A percentile compares a stretch with the other conserved stretches of the same genome.
Evolutionary conservation across 1,140 invertebrate genomes (phyloP).

Genomic region (Latrodectus geometricus): DNA sequence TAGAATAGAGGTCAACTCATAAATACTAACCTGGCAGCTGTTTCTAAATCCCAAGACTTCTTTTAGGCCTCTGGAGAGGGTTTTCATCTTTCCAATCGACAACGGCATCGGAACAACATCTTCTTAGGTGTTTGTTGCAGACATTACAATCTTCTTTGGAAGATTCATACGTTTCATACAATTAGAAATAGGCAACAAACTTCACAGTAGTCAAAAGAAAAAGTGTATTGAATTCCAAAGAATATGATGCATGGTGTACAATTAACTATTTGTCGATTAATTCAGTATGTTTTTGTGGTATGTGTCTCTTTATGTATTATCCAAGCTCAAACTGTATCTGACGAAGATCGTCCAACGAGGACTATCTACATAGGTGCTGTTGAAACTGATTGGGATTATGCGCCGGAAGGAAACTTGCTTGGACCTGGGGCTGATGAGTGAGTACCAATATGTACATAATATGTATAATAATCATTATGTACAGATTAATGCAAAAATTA

Average conservation of each 20-base stretch:
- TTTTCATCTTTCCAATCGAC: neutral
- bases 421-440: conserved; percentile 45
- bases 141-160: neutral
- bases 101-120: neutral
- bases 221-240: neutral
- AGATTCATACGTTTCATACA: too few species aligned
- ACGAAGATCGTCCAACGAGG: conserved; percentile 57
- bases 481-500: too few species aligned
- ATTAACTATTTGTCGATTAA: neutral
- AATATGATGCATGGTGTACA: conserved; percentile 15
- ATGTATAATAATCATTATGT: too few species aligned
- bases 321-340: conserved; percentile 54
- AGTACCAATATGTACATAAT: neutral
- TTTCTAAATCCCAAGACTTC: neutral
- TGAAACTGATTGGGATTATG: conserved; percentile 67
- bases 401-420: conserved; percentile 61
- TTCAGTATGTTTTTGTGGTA: conserved; percentile 43
- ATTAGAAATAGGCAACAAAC: neutral
- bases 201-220: neutral
- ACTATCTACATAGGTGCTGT: conserved; percentile 66
- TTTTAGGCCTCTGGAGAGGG: neutral
- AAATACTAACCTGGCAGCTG: neutral
- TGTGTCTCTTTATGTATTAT: conserved; percentile 51
- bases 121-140: neutral
- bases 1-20: neutral